phyloP scores from a whole-genome alignment of 2,113 vertebrate species.

The Psophia crepitans region DNA sequence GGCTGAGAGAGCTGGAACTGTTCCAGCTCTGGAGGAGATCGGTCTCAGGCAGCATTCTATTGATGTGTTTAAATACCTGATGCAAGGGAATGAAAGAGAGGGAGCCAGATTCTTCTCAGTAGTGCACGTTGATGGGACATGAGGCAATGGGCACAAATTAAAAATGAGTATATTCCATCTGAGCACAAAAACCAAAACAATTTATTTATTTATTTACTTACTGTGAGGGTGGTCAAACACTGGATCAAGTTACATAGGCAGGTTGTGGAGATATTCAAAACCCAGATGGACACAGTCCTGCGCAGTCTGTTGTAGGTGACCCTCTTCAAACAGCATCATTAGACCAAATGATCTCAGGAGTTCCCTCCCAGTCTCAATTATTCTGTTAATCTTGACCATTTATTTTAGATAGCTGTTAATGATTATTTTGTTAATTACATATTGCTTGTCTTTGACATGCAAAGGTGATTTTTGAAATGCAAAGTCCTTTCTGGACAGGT shows the following conservation, averaged over 20 bases:
- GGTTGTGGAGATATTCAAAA: not conserved
- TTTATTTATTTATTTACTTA: too few species aligned
- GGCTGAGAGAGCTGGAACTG: not conserved
- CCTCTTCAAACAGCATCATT: not conserved
- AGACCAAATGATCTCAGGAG: not conserved
- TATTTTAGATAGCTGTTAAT: not conserved
- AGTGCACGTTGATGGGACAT: not conserved
- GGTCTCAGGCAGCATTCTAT: not conserved
- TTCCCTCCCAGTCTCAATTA: not conserved
- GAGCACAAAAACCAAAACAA: too few species aligned
- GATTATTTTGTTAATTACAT: not conserved
- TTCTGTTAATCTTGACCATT: not conserved
- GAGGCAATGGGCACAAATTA: not conserved
- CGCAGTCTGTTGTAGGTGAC: not conserved
- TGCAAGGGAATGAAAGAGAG: not conserved
- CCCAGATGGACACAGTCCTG: not conserved
- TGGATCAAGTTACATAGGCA: not conserved
- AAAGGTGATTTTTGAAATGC: not conserved
- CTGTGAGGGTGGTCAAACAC: not conserved
- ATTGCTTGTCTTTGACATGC: not conserved
- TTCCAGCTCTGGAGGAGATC: not conserved
- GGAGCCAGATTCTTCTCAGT: not conserved
- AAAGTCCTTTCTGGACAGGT: not conserved
- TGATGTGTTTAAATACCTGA: not conserved
- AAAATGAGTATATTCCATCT: not conserved